phyloP scores from a whole-genome alignment of 2,888 invertebrate genomes.

The Sinodicranocentrus sp. region DNA sequence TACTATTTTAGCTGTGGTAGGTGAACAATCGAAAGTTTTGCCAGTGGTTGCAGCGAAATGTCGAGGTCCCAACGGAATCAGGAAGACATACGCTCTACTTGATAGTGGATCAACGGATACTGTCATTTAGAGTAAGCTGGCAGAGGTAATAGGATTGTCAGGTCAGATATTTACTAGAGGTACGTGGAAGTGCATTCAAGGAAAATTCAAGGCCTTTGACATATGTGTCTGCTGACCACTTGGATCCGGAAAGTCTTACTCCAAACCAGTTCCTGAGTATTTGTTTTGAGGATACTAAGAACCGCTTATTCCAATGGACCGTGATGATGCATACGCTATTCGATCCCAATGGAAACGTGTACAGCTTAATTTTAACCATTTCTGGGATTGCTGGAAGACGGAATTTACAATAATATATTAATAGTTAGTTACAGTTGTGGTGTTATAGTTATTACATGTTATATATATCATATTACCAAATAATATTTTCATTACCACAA shows the following conservation, averaged over 20 bases:
- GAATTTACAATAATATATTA: too few relatives aligned
- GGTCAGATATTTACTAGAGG: neutral
- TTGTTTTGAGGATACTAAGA: neutral
- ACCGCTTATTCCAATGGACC: neutral
- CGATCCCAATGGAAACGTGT: slow-evolving; percentile 10
- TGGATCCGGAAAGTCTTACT: slow-evolving; percentile 18
- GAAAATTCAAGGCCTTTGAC: slow-evolving; percentile 31
- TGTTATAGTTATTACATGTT: too few relatives aligned
- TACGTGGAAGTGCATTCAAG: neutral
- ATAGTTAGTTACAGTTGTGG: too few relatives aligned
- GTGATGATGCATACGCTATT: neutral
- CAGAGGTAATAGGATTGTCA: neutral
- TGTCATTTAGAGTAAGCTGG: neutral
- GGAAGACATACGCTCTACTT: slow-evolving; percentile 4
- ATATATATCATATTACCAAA: too few relatives aligned
- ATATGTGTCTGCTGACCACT: slow-evolving; percentile 7
- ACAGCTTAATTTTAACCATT: slow-evolving; percentile 3
- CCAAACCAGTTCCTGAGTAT: slow-evolving; percentile 35
- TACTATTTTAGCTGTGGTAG: too few relatives aligned
- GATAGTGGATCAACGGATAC: slow-evolving; percentile 18
- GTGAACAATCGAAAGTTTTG: neutral
- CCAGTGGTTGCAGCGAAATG: neutral
- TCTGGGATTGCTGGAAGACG: slow-evolving; percentile 33
- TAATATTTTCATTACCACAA: too few relatives aligned
- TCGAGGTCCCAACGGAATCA: neutral